Base-by-base conservation (phyloP, 2,113 vertebrate genomes). In the Himantopus leucocephalus region DNA sequence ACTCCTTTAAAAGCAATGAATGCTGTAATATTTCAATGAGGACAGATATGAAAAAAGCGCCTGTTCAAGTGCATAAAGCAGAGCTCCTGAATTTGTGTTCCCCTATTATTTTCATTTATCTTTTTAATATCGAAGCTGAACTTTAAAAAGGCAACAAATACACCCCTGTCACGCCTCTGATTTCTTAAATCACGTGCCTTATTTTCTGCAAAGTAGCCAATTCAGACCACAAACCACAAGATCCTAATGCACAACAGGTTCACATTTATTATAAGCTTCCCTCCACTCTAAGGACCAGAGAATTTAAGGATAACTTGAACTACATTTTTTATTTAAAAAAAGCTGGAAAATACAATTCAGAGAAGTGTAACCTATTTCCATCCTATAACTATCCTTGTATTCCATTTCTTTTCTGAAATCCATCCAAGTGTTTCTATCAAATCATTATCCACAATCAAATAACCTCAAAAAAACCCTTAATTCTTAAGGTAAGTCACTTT, bases 1-100 rank as follows among this genome's bases (percentile, higher is more conserved):
- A 74, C 66, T 82, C 80, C 80, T 94, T 97, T 87, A 97, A 89
- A 87, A 75, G 60, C 77, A 85, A 20, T 76, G 91, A 95, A 97
- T 95, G 91, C 84, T 79, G 66, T 41, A 97, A 95, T 76, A 92
- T 64, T 68, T 64, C 76, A 94, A 6, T 52, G 87, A 79, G 89
- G 62, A 76, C 50, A 37, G 86, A 92, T 89, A 94, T 66, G 68
- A 96, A 96, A 56, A 86, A 87, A 75, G 73, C 0, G 80, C 45
- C 77, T 95, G 95, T 96, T 96, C 77, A 41, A 91, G 55, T 48
- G 19, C 73, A 95, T 39, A 91, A 35, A 92, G 73, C 86, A 96
- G 66, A 91, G 73, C 48, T 94, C 79, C 88, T 68, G 70, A 87
- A 94, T 90, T 85, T 78, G 70, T 26, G 39, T 14, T 68, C 39